phyloP scores from a whole-genome alignment of 2,113 vertebrate genomes.

The Trachemys scripta region DNA sequence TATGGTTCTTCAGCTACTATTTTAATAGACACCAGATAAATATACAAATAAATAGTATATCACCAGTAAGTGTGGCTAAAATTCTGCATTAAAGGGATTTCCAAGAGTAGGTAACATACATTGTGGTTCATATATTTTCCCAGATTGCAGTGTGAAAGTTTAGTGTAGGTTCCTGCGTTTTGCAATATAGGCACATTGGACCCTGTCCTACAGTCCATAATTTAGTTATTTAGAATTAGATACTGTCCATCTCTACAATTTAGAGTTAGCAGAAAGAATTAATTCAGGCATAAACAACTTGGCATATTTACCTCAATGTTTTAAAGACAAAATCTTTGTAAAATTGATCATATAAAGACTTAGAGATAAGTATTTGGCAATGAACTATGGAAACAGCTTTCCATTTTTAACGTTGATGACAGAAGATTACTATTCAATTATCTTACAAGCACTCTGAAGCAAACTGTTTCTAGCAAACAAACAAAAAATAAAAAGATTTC shows the following conservation, averaged over 20 bases:
- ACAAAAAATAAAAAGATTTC: constrained; percentile 31
- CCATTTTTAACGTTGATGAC: neutral
- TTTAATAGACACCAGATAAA: neutral
- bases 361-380: constrained; percentile 14
- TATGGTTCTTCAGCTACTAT: neutral
- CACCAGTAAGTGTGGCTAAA: neutral
- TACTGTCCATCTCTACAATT: neutral
- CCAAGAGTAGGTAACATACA: neutral
- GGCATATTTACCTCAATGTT: neutral
- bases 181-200: neutral
- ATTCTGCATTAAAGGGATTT: neutral
- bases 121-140: neutral
- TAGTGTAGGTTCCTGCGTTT: neutral
- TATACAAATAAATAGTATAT: neutral
- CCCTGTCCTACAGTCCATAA: neutral
- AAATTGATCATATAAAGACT: neutral
- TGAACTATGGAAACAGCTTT: constrained; percentile 4
- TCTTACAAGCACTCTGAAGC: neutral
- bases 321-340: neutral
- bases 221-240: neutral
- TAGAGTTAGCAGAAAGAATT: neutral
- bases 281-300: neutral
- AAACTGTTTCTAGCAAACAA: constrained; percentile 24
- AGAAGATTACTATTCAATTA: constrained; percentile 29
- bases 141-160: neutral